Evolutionary conservation across 1,140 invertebrate genomes (phyloP).

Genomic region (Gonioctena quinquepunctata): DNA sequence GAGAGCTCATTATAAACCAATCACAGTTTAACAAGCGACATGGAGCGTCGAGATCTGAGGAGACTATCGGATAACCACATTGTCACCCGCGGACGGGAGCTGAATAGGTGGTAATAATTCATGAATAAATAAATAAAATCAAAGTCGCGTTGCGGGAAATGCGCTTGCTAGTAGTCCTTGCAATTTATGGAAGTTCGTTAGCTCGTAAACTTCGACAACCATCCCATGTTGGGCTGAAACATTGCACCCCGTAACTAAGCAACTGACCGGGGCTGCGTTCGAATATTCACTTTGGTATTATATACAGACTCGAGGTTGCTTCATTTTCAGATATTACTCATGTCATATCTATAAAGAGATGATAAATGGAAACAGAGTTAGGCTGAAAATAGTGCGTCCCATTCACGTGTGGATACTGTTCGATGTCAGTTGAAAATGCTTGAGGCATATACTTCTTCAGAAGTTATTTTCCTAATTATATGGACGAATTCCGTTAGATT

Average conservation of each 20-base stretch:
- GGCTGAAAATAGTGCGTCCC: no score
- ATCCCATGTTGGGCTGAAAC: conserved; percentile 40
- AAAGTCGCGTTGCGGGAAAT: conserved; percentile 33
- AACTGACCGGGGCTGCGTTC: not conserved
- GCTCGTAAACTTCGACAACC: conserved; percentile 40
- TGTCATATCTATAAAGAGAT: no score
- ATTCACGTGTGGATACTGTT: no score
- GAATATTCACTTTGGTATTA: not conserved
- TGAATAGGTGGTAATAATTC: conserved; percentile 37
- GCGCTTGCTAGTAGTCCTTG: conserved; percentile 27
- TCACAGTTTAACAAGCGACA: conserved; percentile 31
- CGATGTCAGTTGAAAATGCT: no score
- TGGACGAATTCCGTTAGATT: no score
- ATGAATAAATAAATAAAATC: conserved; percentile 45
- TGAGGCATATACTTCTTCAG: no score
- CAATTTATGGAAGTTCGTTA: conserved; percentile 42
- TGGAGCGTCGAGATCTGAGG: conserved; percentile 15
- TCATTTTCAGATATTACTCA: no score
- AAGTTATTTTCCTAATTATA: no score
- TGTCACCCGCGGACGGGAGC: conserved; percentile 31
- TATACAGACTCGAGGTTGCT: no score
- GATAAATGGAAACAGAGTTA: no score
- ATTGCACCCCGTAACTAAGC: conserved; percentile 46
- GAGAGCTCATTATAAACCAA: conserved; percentile 31
- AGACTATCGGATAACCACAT: conserved; percentile 36